Evolutionary conservation across 2,113 vertebrate species (phyloP), one percentile per base, ranked within the genome.

Genomic region (Oceanodroma tethys): DNA sequence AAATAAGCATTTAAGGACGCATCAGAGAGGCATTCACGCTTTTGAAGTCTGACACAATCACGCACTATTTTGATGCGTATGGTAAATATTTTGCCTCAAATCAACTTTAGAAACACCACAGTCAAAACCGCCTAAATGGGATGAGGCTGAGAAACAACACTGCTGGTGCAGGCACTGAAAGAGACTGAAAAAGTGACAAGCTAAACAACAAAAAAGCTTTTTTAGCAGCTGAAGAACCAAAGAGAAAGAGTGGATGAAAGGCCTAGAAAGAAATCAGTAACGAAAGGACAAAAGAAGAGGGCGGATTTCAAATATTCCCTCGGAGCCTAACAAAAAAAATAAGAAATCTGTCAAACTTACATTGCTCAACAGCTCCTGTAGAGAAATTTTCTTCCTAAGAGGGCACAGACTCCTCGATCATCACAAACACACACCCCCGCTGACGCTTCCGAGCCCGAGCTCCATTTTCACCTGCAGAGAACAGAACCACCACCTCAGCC

Each of bases 11-110:
- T 52, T 15, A 32, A 56, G 8, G 23, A 50, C 32, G 34, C 22
- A n/a, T 0, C 8, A 16, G 30, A 59, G 26, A 29, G 3, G 6
- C 11, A 21, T 7, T 32, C 16, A 4, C 0, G 1, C 23, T 63
- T n/a, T 9, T 27, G 3, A 45, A 29, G 23, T 17, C 29, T 22
- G 16, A 32, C 11, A 30, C 1, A 34, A 25, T 3, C 23, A 21
- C 4, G 7, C 6, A 11, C 9, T 23, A 6, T 9, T 74, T 4
- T 32, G 42, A 53, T 6, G 4, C 4, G 7, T 3, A 11, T 1
- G 5, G 29, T 47, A 76, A 63, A 25, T 12, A 16, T 22, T 80
- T 58, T 45, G 22, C n/a, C 11, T 7, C 40, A 60, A 38, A 32
- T 1, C 1, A 34, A 20, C 20, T 74, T n/a, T 2, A 23, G 29